Base-by-base conservation (phyloP, 2,888 invertebrate genomes). In the Amphiduros pacificus region DNA sequence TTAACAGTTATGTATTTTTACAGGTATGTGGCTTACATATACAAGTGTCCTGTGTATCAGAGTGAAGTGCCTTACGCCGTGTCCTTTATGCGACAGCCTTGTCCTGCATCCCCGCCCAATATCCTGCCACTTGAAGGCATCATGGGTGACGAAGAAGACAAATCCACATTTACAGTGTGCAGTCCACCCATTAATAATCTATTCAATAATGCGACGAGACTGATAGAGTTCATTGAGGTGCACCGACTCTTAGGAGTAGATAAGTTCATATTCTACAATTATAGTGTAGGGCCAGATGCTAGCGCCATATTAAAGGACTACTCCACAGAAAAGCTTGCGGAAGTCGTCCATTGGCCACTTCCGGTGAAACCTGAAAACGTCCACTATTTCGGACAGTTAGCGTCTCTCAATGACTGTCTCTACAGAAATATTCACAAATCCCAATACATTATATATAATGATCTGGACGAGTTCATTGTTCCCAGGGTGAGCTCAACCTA, bases 341-440 rank as follows among this genome's bases (percentile, higher is more conserved):
- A 63, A 11, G 65, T 70, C 36, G 50, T 70, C 11, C 62, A 26
- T 4, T 70, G 68, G 68, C 14, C 60, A 9, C 17, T 68, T 2
- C 69, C 69, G 6, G 65, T 69, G 2, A 59, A 54, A 31, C 60
- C 62, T 2, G 65, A 67, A 53, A n/a, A n/a, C n/a, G 54, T 70
- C 4, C 70, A 69, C 62, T 70, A 70, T 54, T 69, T 63, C 48
- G 70, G 54, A 1, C 70, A 70, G 56, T 26, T 70, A n/a, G 67
- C 52, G 26, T 60, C 67, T 0, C 50, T 70, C 22, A 66, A 70
- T 54, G 70, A 70, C 51, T 70, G 70, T 48, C 60, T 70, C 14
- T 70, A 70, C 53, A 41, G 69, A 11, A 57, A 70, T 53, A 64
- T 67, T 60, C 61, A 62, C 56, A 60, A 22, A n/a, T 61, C 63